Evolutionary conservation across 2,888 invertebrate genomes (phyloP).

Genomic region (Phalera bucephala): DNA sequence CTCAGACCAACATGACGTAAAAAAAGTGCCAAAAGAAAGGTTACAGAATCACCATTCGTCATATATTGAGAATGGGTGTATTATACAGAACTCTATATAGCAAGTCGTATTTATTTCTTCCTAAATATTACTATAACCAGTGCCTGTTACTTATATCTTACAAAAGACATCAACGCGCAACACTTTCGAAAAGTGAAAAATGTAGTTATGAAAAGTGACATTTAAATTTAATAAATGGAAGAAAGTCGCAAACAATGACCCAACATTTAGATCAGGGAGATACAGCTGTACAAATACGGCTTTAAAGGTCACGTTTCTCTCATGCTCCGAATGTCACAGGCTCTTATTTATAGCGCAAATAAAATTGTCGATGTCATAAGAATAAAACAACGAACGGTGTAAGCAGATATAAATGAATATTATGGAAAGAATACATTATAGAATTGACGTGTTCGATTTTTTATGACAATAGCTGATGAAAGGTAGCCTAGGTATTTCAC

Average conservation of each 20-base stretch:
- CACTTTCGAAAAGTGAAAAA: not conserved
- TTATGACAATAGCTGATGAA: not conserved
- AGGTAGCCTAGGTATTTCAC: not conserved
- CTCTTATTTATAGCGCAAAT: constrained; percentile 36
- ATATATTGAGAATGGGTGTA: no score
- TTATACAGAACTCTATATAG: no score
- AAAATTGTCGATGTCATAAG: constrained; percentile 21
- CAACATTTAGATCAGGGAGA: constrained; percentile 24
- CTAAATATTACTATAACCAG: not conserved
- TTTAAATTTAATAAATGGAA: constrained; percentile 13
- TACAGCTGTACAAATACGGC: constrained; percentile 21
- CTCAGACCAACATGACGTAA: no score
- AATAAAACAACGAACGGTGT: constrained; percentile 9
- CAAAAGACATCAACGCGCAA: constrained; percentile 31
- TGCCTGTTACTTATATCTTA: not conserved
- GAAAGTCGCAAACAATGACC: constrained; percentile 34
- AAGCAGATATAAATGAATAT: no score
- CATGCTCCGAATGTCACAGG: constrained; percentile 32
- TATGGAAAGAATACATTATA: no score
- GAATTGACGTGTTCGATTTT: no score
- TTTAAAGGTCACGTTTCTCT: constrained; percentile 43
- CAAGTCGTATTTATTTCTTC: no score
- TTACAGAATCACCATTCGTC: no score
- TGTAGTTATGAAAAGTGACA: constrained; percentile 1
- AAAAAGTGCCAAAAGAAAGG: no score